phyloP scores from a whole-genome alignment of 2,888 invertebrate species.

The Ceriagrion tenellum region DNA sequence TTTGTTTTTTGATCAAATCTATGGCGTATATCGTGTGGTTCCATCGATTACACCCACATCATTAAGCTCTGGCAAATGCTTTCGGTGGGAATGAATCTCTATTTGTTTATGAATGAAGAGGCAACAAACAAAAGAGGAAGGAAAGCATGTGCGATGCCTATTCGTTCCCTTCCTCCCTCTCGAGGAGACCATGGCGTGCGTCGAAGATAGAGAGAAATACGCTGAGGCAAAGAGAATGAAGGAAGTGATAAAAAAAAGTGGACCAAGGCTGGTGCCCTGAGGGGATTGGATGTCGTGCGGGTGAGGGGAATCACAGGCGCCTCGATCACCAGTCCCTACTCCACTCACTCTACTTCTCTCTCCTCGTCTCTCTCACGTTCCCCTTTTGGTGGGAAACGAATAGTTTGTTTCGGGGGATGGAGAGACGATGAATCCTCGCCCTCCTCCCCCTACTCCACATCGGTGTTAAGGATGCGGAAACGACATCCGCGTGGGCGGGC shows the following conservation, averaged over 20 bases:
- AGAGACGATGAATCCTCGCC: background rate
- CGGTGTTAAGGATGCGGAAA: slow-evolving; percentile 15
- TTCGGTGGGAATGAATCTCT: background rate
- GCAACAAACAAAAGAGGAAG: background rate
- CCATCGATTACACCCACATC: background rate
- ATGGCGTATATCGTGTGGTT: background rate
- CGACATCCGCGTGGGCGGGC: background rate
- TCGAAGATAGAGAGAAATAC: background rate
- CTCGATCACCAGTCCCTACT: background rate
- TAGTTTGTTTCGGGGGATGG: background rate
- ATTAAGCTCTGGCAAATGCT: background rate
- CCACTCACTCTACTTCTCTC: background rate
- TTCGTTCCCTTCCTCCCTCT: background rate
- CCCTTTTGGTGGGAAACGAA: background rate
- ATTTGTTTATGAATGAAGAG: background rate
- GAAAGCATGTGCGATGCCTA: background rate
- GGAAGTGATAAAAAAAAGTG: background rate
- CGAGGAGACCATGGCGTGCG: background rate
- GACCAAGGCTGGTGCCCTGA: background rate
- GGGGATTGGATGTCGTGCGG: background rate
- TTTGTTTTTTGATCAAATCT: background rate
- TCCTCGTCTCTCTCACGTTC: background rate
- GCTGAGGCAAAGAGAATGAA: background rate
- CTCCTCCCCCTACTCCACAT: background rate
- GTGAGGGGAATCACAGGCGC: background rate